Conservation (phyloP, 2,797 vertebrate genomes). For the Cryptoblepharus egeriae region DNA sequence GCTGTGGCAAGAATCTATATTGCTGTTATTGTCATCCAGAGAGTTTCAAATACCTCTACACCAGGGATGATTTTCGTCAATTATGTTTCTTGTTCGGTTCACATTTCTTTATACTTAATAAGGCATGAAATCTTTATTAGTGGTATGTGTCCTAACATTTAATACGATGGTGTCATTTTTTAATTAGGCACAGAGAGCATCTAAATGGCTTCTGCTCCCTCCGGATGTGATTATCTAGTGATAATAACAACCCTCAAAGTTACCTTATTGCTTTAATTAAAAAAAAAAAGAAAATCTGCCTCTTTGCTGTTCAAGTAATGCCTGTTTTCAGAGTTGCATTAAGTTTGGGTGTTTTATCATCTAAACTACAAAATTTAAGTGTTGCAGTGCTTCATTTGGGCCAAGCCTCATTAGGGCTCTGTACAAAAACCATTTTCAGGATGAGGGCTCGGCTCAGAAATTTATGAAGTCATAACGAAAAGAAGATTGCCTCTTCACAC, state of each 20-base stretch:
- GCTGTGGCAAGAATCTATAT: background rate
- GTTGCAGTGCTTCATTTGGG: background rate
- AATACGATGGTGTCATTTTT: conserved; percentile 62
- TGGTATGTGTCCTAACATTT: conserved; percentile 62
- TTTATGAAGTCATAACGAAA: background rate
- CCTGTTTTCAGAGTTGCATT: conserved; percentile 59
- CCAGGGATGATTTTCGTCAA: conserved; percentile 51
- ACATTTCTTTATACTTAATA: conserved; percentile 66
- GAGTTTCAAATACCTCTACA: conserved; percentile 12
- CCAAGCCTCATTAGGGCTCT: background rate
- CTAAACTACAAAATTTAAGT: conserved; percentile 37
- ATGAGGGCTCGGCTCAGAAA: background rate
- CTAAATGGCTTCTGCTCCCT: conserved; percentile 58
- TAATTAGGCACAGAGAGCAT: conserved; percentile 65
- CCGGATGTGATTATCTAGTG: conserved; percentile 55
- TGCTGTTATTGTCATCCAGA: conserved; percentile 17
- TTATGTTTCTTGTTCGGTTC: conserved; percentile 60
- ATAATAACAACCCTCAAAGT: conserved; percentile 64
- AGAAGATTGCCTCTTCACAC: background rate
- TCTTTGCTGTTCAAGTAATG: conserved; percentile 55
- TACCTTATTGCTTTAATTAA: conserved; percentile 62
- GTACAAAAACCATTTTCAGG: background rate
- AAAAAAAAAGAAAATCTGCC: conserved; percentile 45
- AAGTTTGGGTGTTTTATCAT: conserved; percentile 55
- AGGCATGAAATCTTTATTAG: conserved; percentile 68